Percentiles rank a stretch among this genome's conserved stretches.
phyloP scores from a whole-genome alignment of 64 coral and sea anemone species.

The Dendrophyllia cribrosa region DNA sequence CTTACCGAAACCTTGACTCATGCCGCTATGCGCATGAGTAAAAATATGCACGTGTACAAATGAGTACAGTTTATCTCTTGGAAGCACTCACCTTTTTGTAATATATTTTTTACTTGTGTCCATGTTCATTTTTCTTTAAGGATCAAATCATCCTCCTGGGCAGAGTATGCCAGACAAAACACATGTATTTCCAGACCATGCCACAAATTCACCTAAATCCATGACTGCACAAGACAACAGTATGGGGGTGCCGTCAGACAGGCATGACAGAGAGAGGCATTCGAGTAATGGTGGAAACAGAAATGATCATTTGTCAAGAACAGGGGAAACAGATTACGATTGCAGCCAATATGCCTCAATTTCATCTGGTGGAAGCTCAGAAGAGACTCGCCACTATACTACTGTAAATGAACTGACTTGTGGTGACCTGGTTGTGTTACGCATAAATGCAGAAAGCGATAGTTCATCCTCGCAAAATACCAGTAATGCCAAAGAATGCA shows the following conservation, averaged over 20 bases:
- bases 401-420: too few relatives aligned
- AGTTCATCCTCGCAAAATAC: background rate
- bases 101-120: too few relatives aligned
- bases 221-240: background rate
- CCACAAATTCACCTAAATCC: background rate
- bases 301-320: background rate
- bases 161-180: too few relatives aligned
- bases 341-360: background rate
- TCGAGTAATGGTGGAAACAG: background rate
- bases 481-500: background rate
- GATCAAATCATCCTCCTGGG: too few relatives aligned
- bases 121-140: too few relatives aligned
- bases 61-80: too few relatives aligned
- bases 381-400: background rate
- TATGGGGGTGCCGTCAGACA: background rate
- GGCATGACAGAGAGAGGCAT: background rate
- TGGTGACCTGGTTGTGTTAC: background rate
- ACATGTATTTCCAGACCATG: background rate
- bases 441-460: background rate
- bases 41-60: too few relatives aligned
- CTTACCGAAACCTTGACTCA: too few relatives aligned
- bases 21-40: too few relatives aligned
- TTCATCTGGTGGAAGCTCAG: background rate
- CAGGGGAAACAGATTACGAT: background rate
- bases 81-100: too few relatives aligned